These are phyloP conservation scores for Helicolenus hilgendorfi DNA, from an alignment of 2,797 vertebrate species.

Conservation along the genomic window DNA sequence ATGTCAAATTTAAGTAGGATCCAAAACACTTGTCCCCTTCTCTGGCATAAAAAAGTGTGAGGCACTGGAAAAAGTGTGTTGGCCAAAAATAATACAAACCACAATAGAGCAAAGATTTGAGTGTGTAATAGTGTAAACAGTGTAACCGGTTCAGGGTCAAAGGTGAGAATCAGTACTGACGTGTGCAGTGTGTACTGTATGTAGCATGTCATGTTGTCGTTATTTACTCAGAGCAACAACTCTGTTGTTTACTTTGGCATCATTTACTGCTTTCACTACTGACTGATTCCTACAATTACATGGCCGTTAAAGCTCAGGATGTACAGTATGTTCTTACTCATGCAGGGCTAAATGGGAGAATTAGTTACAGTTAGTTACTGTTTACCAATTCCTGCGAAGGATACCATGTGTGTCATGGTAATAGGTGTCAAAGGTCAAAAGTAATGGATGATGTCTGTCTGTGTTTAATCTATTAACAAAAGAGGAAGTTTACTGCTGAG, in stretches of 20 bases:
- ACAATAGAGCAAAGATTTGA: background rate
- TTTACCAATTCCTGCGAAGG: background rate
- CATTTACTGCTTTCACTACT: constrained; percentile 31
- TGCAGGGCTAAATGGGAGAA: constrained; percentile 23
- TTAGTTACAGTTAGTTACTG: background rate
- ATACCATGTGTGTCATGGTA: background rate
- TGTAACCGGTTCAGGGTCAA: background rate
- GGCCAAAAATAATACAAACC: constrained; percentile 10
- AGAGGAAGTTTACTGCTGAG: background rate
- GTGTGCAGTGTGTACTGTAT: background rate
- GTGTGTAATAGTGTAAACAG: background rate
- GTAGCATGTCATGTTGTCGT: background rate
- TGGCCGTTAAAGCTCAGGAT: constrained; percentile 29
- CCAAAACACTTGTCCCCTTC: constrained; percentile 27
- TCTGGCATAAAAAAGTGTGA: constrained; percentile 11
- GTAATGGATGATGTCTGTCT: background rate
- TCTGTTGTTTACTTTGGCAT: constrained; percentile 55
- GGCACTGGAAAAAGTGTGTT: background rate
- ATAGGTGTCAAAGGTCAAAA: constrained; percentile 16
- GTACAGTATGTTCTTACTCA: constrained; percentile 16
- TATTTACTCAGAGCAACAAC: constrained; percentile 38
- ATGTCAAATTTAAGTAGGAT: constrained; percentile 52
- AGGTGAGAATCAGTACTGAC: background rate
- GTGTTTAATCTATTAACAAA: background rate
- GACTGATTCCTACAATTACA: constrained; percentile 45